A percentile compares a stretch with the other conserved stretches of the same genome.
These are phyloP conservation scores for Alectura lathami DNA, from an alignment of 2,113 vertebrate species.

Conservation along the genomic window DNA sequence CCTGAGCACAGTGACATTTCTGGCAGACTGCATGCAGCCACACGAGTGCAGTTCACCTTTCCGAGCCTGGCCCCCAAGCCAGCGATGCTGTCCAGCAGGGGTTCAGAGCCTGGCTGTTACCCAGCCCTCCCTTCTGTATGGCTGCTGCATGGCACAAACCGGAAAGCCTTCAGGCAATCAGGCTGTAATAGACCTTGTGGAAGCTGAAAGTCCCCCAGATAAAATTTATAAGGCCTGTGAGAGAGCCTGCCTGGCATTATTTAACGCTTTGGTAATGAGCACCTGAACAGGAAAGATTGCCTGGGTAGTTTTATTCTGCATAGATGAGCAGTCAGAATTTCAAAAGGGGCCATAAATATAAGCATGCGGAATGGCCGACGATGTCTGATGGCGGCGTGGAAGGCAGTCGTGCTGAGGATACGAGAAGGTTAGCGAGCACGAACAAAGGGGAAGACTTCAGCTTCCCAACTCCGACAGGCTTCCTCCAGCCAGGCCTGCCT, in stretches of 20 bases:
- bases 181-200: constrained; percentile 7
- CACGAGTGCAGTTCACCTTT: not conserved
- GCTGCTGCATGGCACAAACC: not conserved
- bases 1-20: not conserved
- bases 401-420: not conserved
- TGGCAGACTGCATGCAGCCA: not conserved
- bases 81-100: not conserved
- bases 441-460: not conserved
- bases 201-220: not conserved
- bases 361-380: not conserved
- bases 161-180: not conserved
- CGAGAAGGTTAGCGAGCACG: not conserved
- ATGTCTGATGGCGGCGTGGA: not conserved
- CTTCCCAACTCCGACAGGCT: not conserved
- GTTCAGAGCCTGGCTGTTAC: not conserved
- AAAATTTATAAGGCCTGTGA: constrained; percentile 25
- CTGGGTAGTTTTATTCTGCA: constrained; percentile 44
- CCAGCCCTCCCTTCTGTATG: not conserved
- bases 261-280: constrained; percentile 15
- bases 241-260: constrained; percentile 6
- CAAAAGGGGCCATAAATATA: constrained; percentile 51
- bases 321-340: constrained; percentile 39
- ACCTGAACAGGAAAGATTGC: constrained; percentile 17
- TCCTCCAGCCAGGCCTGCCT: not conserved
- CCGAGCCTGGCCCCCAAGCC: not conserved